Base-by-base conservation (phyloP, 2,113 vertebrate genomes). In the Halichoeres trimaculatus region DNA sequence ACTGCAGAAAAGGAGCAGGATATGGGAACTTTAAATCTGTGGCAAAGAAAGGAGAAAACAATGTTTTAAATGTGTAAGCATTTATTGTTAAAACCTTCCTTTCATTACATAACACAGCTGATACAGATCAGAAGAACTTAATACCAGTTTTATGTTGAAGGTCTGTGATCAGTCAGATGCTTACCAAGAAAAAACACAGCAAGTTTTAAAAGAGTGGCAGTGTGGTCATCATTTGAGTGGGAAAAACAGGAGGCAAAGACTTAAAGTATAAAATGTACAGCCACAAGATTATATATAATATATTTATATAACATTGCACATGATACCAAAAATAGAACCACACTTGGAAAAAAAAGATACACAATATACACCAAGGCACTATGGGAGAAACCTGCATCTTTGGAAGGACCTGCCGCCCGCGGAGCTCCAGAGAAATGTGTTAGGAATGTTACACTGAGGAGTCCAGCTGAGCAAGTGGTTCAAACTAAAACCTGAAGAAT, bases 391-490 rank as follows among this genome's bases (percentile, higher is more conserved):
- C 78, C 76, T 85, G 76, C 9, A 2, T 89, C 93, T 91, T 85
- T 90, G 58, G 69, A 70, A 89, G 90, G 93, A 96, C 92, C 93
- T 85, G 94, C 97, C 93, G 97, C 97, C 97, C 75, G 97, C 97
- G 96, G 96, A 95, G 2, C 88, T 95, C 95, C 93, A 76, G 81
- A 72, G 89, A 94, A 91, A 87, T 68, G 57, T 60, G 65, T 51
- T 26, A 60, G 80, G 81, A 87, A 81, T 74, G 84, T 80, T 14
- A 26, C 66, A 10, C 56, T 13, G 47, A 57, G 62, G 12, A 0
- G 40, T 68, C 60, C 59, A 5, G 1, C 65, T 2, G 30, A 57
- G 40, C 59, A 45, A 43, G 43, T 50, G 68, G 5, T 55, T 22
- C 52, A 70, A 7, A 20, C 38, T 55, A 1, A 24, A 54, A 9